Evolutionary conservation across 64 coral and sea anemone species (phyloP), one percentile per base, ranked within the genome.

Genomic region (Montipora cactus): DNA sequence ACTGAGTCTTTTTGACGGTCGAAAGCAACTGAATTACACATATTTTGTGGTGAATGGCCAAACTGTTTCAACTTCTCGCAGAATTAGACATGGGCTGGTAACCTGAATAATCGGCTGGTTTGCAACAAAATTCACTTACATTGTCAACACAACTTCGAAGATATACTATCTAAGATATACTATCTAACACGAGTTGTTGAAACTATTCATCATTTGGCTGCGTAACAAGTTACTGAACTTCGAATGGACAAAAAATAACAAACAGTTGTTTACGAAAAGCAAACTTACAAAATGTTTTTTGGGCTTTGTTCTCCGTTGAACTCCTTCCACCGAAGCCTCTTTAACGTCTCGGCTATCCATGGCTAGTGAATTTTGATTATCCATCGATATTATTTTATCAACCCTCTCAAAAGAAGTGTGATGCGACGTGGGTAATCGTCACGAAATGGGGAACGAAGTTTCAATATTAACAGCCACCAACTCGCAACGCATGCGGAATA

Each of bases 231-330:
- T 18, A n/a, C 1, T 71, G 20, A 21, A 5, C 28, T 28, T 71
- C 18, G 18, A 21, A 18, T 21, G 19, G 20, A 71, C 18, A 28
- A 25, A 21, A 21, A 7, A 23, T 16, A 48, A n/a, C 9, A 49
- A 49, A 50, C 68, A 71, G 20, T 7, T 71, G 68, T 21, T 21
- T 22, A 15, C 21, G 5, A 71, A 71, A 67, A 1, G 16, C 12
- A 18, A 86, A 67, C 82, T 86, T 86, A 86, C 82, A 23, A 86
- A 86, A 37, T 86, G 82, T 86, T 86, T 86, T n/a, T 86, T 86
- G 0, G 82, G 82, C 3, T 72, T 46, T 67, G 82, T 86, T 5
- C 82, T 19, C 11, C 82, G 62, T 16, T 86, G 82, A 11, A 86
- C 82, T 0, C 82, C 82, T 23, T 86, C 82, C 5, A 86, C 82